Conservation (phyloP, 2,888 invertebrate species). For the Deilephila elpenor region DNA sequence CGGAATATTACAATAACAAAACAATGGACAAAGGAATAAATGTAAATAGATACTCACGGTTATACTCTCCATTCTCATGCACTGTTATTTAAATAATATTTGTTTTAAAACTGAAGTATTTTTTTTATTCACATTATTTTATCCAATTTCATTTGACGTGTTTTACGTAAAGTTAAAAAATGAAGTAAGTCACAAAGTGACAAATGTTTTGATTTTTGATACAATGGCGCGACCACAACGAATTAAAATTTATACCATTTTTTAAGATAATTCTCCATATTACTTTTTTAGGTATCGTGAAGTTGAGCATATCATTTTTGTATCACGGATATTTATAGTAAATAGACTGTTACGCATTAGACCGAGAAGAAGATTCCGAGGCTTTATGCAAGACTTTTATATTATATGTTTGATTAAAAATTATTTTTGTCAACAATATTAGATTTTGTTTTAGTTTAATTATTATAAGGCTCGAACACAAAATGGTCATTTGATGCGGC, state of each 20-base stretch:
- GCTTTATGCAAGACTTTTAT: no score
- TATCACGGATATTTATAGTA: not conserved
- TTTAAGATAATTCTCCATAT: no score
- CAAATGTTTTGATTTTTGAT: not conserved
- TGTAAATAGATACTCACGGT: slow-evolving; percentile 42
- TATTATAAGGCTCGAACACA: no score
- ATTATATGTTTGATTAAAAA: no score
- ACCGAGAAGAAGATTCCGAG: no score
- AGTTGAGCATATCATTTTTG: no score
- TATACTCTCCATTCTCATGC: slow-evolving; percentile 43
- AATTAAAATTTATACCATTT: not conserved
- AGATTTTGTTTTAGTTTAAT: no score
- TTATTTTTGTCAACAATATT: no score
- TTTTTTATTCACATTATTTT: slow-evolving; percentile 43
- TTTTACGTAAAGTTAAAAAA: slow-evolving; percentile 40
- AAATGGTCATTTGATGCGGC: no score
- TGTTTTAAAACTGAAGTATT: slow-evolving; percentile 2
- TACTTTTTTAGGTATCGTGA: no score
- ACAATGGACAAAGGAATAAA: slow-evolving; percentile 42
- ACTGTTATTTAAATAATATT: not conserved
- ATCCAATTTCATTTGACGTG: slow-evolving; percentile 46
- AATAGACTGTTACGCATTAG: not conserved
- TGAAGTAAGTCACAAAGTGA: not conserved
- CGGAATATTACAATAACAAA: slow-evolving; percentile 43
- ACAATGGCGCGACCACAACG: not conserved